These are phyloP conservation scores for Tethea ocularis DNA, from an alignment of 2,888 invertebrate species.

Conservation along the genomic window DNA sequence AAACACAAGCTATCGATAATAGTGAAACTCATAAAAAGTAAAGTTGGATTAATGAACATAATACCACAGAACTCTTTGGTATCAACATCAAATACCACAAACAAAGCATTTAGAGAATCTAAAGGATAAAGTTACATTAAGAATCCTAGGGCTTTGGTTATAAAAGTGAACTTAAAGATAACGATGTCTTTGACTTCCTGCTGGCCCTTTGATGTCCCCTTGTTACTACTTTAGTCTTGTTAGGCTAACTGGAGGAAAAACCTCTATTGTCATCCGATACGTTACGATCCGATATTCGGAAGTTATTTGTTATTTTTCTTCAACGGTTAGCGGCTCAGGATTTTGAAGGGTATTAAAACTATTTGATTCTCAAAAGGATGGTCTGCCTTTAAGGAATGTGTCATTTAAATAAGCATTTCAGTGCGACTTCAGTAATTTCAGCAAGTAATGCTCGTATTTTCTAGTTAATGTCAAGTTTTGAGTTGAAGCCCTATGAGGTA, in stretches of 20 bases:
- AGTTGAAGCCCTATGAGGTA: too few relatives aligned
- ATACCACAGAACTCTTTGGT: background rate
- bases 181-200: slow-evolving; percentile 44
- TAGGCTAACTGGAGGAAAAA: slow-evolving; percentile 45
- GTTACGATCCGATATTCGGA: slow-evolving; percentile 27
- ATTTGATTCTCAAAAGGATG: background rate
- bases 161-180: slow-evolving; percentile 51
- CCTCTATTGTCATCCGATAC: slow-evolving; percentile 42
- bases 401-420: too few relatives aligned
- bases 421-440: too few relatives aligned
- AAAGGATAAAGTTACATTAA: slow-evolving; percentile 25
- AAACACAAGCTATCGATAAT: too few relatives aligned
- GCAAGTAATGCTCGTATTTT: too few relatives aligned
- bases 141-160: slow-evolving; percentile 28
- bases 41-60: too few relatives aligned
- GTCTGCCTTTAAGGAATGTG: too few relatives aligned
- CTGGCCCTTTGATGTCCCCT: slow-evolving; percentile 46
- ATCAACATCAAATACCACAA: background rate
- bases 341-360: background rate
- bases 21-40: too few relatives aligned
- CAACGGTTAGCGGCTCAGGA: background rate
- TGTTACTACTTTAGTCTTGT: slow-evolving; percentile 52
- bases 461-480: too few relatives aligned
- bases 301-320: slow-evolving; percentile 4
- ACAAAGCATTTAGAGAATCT: slow-evolving; percentile 12